A percentile compares a stretch with the other conserved stretches of the same genome.
Conservation (phyloP, 2,797 vertebrate species). For the Acipenser transmontanus region DNA sequence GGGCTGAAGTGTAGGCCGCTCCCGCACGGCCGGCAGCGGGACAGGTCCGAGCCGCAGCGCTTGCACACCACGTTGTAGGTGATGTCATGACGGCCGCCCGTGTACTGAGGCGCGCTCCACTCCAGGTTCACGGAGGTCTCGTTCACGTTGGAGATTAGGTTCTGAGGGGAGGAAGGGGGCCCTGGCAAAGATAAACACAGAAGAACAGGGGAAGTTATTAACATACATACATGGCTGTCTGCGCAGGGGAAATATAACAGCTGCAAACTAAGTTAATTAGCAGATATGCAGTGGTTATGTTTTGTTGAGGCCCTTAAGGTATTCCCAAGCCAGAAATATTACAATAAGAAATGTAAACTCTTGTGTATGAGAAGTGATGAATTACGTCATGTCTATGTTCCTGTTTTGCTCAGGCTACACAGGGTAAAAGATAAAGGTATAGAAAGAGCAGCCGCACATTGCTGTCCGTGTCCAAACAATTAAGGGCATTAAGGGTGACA, state of each 20-base stretch:
- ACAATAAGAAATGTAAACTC: no score
- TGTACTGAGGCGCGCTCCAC: slow-evolving; percentile 82
- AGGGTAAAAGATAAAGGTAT: neutral
- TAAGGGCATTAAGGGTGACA: no score
- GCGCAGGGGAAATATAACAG: no score
- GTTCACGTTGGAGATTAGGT: slow-evolving; percentile 93
- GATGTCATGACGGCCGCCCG: slow-evolving; percentile 84
- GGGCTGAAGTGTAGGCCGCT: slow-evolving; percentile 87
- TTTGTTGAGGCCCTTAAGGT: no score
- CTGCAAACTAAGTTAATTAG: neutral
- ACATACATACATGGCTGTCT: neutral
- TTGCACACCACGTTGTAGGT: slow-evolving; percentile 91
- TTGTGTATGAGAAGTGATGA: no score
- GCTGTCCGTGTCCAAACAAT: neutral
- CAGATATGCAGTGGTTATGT: neutral
- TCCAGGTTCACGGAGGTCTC: slow-evolving; percentile 95
- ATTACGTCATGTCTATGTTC: neutral
- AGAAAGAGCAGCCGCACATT: neutral
- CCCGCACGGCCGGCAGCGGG: slow-evolving; percentile 81
- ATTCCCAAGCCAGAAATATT: no score
- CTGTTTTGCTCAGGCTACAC: neutral
- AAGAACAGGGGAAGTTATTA: neutral
- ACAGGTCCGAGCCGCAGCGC: slow-evolving; percentile 71
- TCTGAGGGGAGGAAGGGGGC: slow-evolving; percentile 83
- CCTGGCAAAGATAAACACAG: slow-evolving; percentile 48